Percentiles rank a stretch among this genome's conserved stretches.
phyloP scores from a whole-genome alignment of 2,888 invertebrate genomes.

The Lamellibrachia satsuma region DNA sequence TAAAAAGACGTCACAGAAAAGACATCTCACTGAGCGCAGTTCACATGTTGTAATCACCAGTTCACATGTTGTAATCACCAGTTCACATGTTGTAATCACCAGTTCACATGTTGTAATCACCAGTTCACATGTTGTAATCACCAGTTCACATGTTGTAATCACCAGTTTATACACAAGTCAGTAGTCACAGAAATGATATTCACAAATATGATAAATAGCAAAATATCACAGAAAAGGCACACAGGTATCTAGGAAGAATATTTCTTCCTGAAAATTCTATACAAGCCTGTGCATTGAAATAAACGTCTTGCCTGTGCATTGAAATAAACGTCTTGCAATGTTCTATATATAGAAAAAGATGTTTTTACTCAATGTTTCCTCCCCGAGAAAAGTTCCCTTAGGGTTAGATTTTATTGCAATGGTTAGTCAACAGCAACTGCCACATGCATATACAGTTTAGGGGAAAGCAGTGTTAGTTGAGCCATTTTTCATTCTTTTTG shows the following conservation, averaged over 20 bases:
- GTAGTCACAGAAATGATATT: background rate
- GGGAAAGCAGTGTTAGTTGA: too few relatives aligned
- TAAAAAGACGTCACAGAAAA: background rate
- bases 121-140: too few relatives aligned
- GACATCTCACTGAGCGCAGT: background rate
- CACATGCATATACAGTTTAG: too few relatives aligned
- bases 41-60: background rate
- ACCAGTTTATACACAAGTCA: too few relatives aligned
- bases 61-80: background rate
- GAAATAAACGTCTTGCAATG: background rate
- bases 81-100: background rate
- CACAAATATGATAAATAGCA: background rate
- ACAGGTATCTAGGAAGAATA: background rate
- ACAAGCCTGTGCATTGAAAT: background rate
- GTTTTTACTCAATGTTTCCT: background rate
- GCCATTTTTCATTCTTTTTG: too few relatives aligned
- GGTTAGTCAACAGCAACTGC: too few relatives aligned
- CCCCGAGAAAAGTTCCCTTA: background rate
- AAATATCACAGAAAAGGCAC: background rate
- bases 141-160: background rate
- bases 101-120: background rate
- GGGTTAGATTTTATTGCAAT: background rate
- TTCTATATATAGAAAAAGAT: background rate
- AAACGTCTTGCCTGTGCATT: background rate
- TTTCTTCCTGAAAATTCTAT: background rate